These are phyloP conservation scores for Anisognathus igniventris DNA, from an alignment of 2,797 vertebrate species.

Conservation along the genomic window DNA sequence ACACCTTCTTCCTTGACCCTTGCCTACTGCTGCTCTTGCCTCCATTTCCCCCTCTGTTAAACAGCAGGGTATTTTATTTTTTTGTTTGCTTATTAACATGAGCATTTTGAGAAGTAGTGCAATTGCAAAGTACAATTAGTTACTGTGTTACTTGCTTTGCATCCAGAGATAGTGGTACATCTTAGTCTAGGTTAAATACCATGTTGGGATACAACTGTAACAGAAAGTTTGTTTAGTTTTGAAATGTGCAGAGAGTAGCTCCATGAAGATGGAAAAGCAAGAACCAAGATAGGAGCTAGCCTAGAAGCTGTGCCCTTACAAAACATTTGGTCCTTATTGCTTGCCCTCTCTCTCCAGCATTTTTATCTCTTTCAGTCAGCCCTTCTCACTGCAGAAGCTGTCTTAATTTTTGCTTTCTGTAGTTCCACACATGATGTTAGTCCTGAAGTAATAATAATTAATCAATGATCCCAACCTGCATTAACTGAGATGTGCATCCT, in stretches of 20 bases:
- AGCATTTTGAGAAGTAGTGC: not conserved
- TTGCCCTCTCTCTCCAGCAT: not conserved
- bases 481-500: not conserved
- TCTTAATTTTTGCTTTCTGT: not conserved
- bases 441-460: not conserved
- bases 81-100: not conserved
- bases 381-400: not conserved
- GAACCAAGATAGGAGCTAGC: not conserved
- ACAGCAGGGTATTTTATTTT: not conserved
- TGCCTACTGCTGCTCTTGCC: not conserved
- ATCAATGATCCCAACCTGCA: not conserved
- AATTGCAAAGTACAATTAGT: not conserved
- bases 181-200: not conserved
- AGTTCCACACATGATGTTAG: not conserved
- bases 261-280: not conserved
- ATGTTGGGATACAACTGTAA: not conserved
- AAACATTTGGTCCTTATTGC: not conserved
- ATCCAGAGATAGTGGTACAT: not conserved
- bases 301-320: not conserved
- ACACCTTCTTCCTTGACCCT: not conserved
- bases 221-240: not conserved
- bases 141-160: not conserved
- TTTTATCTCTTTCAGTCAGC: not conserved
- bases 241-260: not conserved
- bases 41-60: not conserved